These are phyloP conservation scores for Porites divaricata DNA, from an alignment of 92 coral and sea anemone genomes.

Conservation along the genomic window DNA sequence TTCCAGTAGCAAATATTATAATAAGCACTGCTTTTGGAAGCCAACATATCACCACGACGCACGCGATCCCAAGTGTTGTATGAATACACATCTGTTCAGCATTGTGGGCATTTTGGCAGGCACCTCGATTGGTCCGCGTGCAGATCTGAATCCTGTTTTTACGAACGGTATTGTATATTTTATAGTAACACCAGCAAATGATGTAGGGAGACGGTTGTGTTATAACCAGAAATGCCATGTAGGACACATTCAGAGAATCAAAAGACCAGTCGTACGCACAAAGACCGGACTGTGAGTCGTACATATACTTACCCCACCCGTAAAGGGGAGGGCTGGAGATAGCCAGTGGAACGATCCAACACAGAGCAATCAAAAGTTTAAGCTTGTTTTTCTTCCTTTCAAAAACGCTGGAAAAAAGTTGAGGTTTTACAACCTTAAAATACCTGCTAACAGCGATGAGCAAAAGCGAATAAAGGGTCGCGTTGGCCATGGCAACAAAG, in stretches of 20 bases:
- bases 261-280: conserved; percentile 60
- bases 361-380: conserved; percentile 18
- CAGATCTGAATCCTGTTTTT: conserved; percentile 64
- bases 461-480: conserved; percentile 48
- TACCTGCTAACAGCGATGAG: conserved; percentile 62
- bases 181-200: conserved; percentile 61
- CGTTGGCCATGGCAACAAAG: conserved; percentile 52
- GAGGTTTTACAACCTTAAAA: conserved; percentile 62
- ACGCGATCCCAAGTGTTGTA: conserved; percentile 72
- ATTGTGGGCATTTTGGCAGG: conserved; percentile 45
- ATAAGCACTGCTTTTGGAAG: conserved; percentile 60
- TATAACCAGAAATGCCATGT: conserved; percentile 33
- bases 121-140: conserved; percentile 51
- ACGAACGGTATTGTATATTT: conserved; percentile 49
- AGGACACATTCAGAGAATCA: conserved; percentile 21
- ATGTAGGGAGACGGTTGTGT: conserved; percentile 68
- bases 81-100: conserved; percentile 58
- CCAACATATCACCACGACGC: conserved; percentile 70
- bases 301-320: conserved; percentile 58
- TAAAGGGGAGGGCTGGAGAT: conserved; percentile 55
- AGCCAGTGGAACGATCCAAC: conserved; percentile 54
- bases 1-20: conserved; percentile 46
- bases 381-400: conserved; percentile 18
- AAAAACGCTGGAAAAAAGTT: conserved; percentile 46
- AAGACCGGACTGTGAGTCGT: conserved; percentile 40